phyloP scores from a whole-genome alignment of 2,888 invertebrate species.

The Mesorhabditis spiculigera region DNA sequence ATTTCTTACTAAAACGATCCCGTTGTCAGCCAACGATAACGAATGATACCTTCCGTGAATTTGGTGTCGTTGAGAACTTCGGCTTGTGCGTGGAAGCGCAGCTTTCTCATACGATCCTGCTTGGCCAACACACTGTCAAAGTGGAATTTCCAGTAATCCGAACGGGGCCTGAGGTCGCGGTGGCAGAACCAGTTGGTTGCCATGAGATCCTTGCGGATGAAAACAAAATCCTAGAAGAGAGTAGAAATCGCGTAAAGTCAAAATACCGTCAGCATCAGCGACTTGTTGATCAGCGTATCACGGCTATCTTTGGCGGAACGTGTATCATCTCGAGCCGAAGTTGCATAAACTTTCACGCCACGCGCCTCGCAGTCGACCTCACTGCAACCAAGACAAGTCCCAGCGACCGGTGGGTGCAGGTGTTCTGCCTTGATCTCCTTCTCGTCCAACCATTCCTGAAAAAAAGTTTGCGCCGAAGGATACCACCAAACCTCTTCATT shows the following conservation, averaged over 20 bases:
- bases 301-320: neutral
- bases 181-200: neutral
- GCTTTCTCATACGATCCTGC: too few relatives aligned
- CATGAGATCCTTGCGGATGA: neutral
- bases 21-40: too few relatives aligned
- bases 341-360: neutral
- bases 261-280: too few relatives aligned
- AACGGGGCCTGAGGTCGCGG: neutral
- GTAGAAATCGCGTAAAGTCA: too few relatives aligned
- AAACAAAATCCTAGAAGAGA: neutral
- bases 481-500: too few relatives aligned
- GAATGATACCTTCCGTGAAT: too few relatives aligned
- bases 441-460: conserved; percentile 3
- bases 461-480: neutral
- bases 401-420: neutral
- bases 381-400: neutral
- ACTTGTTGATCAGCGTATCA: too few relatives aligned
- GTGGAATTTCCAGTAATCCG: neutral
- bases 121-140: too few relatives aligned
- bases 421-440: neutral
- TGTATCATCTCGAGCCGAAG: neutral
- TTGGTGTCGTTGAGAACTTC: too few relatives aligned
- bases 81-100: too few relatives aligned
- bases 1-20: too few relatives aligned
- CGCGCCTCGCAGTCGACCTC: neutral